These are phyloP conservation scores for Ryuthela nishihirai DNA, from an alignment of 2,888 invertebrate genomes.

Conservation along the genomic window DNA sequence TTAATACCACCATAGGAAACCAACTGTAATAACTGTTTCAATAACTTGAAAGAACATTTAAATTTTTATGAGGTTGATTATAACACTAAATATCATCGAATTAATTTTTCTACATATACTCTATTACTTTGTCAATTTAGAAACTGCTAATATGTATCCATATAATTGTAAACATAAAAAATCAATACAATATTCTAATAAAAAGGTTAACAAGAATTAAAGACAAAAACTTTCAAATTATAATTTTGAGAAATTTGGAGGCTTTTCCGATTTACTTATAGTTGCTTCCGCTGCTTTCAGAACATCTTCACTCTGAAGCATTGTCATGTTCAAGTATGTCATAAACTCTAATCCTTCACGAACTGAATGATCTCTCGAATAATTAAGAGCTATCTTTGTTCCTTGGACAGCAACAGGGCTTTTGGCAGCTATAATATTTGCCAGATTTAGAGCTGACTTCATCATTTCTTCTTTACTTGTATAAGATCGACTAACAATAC, in stretches of 20 bases:
- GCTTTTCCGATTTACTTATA: conserved; percentile 64
- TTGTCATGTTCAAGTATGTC: conserved; percentile 53
- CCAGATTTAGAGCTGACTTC: conserved; percentile 66
- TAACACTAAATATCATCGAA: no score
- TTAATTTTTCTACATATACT: no score
- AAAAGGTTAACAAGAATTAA: no score
- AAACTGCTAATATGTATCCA: no score
- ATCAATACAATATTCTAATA: no score
- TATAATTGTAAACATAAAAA: no score
- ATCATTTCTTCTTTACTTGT: conserved; percentile 67
- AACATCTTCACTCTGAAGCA: conserved; percentile 55
- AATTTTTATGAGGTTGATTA: no score
- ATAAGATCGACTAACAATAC: conserved; percentile 69
- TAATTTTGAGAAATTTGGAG: conserved; percentile 70
- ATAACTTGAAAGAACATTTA: no score
- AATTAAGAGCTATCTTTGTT: conserved; percentile 77
- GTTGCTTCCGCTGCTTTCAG: conserved; percentile 71
- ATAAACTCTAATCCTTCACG: conserved; percentile 83
- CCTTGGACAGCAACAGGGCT: conserved; percentile 94
- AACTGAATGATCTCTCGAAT: conserved; percentile 83
- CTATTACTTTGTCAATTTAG: no score
- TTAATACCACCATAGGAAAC: no score
- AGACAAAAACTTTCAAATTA: no score
- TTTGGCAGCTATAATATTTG: conserved; percentile 74
- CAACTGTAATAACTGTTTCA: no score